Conservation (phyloP, 1,140 invertebrate species). For the Cryptotermes secundus region DNA sequence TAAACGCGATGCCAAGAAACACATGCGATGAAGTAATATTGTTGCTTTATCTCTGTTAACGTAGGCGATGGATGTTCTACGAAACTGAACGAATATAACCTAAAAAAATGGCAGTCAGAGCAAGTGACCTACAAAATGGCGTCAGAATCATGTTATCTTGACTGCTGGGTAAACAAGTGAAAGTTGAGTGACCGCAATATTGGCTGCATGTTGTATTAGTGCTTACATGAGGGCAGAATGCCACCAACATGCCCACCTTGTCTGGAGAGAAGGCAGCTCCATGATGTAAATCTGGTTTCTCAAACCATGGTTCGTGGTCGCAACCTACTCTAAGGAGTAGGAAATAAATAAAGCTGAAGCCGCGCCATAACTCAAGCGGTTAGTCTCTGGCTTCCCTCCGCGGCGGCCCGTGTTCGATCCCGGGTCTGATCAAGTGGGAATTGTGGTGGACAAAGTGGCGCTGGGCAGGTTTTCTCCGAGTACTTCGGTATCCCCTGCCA, state of each 20-base stretch:
- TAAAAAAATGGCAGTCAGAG: neutral
- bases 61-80: neutral
- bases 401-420: too few relatives aligned
- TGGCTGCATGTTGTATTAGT: neutral
- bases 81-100: neutral
- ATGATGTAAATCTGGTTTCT: too few relatives aligned
- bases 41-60: neutral
- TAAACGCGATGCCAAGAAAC: neutral
- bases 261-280: neutral
- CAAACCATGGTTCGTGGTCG: too few relatives aligned
- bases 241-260: neutral
- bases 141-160: neutral
- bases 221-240: neutral
- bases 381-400: too few relatives aligned
- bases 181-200: neutral
- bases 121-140: constrained; percentile 18
- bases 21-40: neutral
- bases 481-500: too few relatives aligned
- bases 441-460: too few relatives aligned
- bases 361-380: too few relatives aligned
- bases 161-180: constrained; percentile 5
- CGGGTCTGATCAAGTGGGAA: too few relatives aligned
- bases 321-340: too few relatives aligned
- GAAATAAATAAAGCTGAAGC: too few relatives aligned
- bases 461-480: too few relatives aligned